Evolutionary conservation across 2,888 invertebrate genomes (phyloP).

Genomic region (Hyposoter didymator): DNA sequence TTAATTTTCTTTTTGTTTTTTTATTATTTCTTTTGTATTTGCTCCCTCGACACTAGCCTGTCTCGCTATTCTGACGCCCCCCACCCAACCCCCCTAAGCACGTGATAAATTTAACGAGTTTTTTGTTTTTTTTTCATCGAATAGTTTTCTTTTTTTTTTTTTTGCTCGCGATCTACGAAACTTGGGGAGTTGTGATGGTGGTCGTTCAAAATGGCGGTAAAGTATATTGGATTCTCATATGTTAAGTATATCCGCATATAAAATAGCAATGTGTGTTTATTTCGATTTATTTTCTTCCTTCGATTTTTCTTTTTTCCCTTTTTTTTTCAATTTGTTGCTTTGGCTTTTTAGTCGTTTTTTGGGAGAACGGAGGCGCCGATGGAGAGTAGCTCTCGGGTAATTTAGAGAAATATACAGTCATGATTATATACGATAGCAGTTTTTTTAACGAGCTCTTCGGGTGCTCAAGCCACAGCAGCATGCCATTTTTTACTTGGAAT

Average conservation of each 20-base stretch:
- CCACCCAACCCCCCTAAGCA: conserved; percentile 26
- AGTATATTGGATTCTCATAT: conserved; percentile 71
- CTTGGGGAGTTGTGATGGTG: conserved; percentile 83
- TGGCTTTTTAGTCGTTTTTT: conserved; percentile 49
- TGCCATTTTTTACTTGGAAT: conserved; percentile 31
- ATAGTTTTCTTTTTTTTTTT: conserved; percentile 10
- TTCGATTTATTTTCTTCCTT: conserved; percentile 14
- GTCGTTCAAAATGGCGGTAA: conserved; percentile 84
- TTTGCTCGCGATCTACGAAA: conserved; percentile 69
- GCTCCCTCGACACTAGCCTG: conserved; percentile 29
- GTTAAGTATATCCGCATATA: conserved; percentile 67
- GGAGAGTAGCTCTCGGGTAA: conserved; percentile 62
- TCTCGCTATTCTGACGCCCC: conserved; percentile 39
- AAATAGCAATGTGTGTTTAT: conserved; percentile 67
- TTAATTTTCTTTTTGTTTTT: conserved; percentile 25
- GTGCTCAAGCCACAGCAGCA: conserved; percentile 34
- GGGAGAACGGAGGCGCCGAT: conserved; percentile 69
- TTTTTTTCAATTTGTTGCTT: conserved; percentile 29
- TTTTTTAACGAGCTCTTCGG: conserved; percentile 5
- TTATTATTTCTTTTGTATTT: conserved; percentile 56
- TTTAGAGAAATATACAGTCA: conserved; percentile 31
- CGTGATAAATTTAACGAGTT: conserved; percentile 6
- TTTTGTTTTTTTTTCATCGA: conserved; percentile 50
- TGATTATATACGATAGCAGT: conserved; percentile 39
- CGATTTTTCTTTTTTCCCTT: conserved; percentile 30